A percentile compares a stretch with the other conserved stretches of the same genome.
These are phyloP conservation scores for Caenorhabditis wallacei DNA, from an alignment of 2,888 invertebrate genomes.

Conservation along the genomic window DNA sequence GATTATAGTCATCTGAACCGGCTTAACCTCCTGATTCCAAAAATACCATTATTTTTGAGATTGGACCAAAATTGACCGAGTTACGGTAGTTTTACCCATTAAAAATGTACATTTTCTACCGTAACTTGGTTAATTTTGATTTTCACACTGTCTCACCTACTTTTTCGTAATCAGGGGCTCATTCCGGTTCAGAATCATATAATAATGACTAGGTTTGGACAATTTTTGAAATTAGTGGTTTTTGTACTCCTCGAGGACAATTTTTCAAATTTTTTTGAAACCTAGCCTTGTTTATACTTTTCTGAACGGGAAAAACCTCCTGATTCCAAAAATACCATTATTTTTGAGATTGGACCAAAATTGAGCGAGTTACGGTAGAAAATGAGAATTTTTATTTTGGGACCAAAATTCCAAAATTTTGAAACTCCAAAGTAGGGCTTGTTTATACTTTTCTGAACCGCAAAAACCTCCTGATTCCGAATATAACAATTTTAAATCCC, in stretches of 20 bases:
- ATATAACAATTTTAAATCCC: background rate
- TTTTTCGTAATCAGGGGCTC: no score
- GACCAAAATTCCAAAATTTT: background rate
- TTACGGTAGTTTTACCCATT: no score
- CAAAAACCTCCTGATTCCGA: background rate
- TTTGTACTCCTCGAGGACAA: no score
- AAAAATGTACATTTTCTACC: no score
- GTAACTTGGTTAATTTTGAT: no score
- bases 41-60: background rate
- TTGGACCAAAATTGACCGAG: background rate
- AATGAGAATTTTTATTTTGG: background rate
- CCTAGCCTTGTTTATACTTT: background rate
- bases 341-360: background rate
- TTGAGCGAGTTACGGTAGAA: background rate
- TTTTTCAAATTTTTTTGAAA: background rate
- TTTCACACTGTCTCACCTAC: no score
- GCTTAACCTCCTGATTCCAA: background rate
- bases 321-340: background rate
- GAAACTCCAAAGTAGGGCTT: background rate
- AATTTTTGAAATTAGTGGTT: no score
- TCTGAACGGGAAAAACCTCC: background rate
- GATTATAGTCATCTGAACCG: background rate
- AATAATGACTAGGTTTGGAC: no score
- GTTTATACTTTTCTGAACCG: background rate
- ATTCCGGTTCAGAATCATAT: no score